Evolutionary conservation across 2,797 vertebrate species (phyloP).

Genomic region (Pagetopsis macropterus): DNA sequence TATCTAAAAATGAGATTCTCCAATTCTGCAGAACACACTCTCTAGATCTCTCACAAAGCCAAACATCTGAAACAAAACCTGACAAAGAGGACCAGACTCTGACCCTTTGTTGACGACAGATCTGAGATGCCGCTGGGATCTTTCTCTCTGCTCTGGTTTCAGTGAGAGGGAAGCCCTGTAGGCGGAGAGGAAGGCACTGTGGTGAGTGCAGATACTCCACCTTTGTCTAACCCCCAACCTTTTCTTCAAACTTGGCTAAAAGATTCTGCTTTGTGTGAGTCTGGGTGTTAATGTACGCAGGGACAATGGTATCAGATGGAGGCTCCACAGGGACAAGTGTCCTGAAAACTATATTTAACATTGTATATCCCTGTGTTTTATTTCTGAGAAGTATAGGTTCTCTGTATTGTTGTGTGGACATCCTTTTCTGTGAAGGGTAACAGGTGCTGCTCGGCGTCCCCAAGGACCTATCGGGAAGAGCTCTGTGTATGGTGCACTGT

Average conservation of each 20-base stretch:
- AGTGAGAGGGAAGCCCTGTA: conserved; percentile 56
- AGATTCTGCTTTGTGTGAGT: conserved; percentile 44
- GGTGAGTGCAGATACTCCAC: conserved; percentile 36
- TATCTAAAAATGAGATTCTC: background rate
- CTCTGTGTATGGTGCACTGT: conserved; percentile 17
- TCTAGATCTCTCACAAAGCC: conserved; percentile 46
- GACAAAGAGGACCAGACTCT: conserved; percentile 45
- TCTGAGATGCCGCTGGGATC: conserved; percentile 48
- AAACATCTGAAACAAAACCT: conserved; percentile 59
- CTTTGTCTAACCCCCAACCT: conserved; percentile 51
- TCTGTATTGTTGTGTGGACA: conserved; percentile 62
- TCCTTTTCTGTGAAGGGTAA: conserved; percentile 43
- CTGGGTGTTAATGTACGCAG: conserved; percentile 40
- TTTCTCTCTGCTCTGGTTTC: conserved; percentile 44
- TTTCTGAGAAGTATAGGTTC: conserved; percentile 37
- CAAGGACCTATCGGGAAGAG: conserved; percentile 45
- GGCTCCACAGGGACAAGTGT: conserved; percentile 50
- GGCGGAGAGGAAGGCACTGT: conserved; percentile 49
- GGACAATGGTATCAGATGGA: conserved; percentile 67
- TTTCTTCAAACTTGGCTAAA: conserved; percentile 49
- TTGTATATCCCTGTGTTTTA: conserved; percentile 38
- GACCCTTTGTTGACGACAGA: conserved; percentile 47
- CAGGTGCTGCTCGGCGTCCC: conserved; percentile 59
- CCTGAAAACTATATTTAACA: conserved; percentile 63
- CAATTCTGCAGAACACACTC: conserved; percentile 14